phyloP scores from a whole-genome alignment of 2,888 invertebrate genomes.

The Drosophila ustulata region DNA sequence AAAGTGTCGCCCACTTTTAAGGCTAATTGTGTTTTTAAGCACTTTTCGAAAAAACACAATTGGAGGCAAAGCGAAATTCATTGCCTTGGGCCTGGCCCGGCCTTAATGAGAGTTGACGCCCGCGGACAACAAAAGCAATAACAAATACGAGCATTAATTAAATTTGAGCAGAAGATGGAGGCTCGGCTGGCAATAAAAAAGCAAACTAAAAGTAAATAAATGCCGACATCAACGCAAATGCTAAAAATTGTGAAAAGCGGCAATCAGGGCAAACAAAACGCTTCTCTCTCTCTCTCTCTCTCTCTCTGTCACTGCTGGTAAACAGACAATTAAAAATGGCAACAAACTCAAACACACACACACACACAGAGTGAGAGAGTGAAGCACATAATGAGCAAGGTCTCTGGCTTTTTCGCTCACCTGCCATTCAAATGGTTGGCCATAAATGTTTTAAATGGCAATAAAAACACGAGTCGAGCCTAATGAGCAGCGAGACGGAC shows the following conservation, averaged over 20 bases:
- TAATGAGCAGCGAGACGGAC: conserved; percentile 37
- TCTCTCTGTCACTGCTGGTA: conserved; percentile 26
- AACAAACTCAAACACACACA: conserved; percentile 36
- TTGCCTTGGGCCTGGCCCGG: conserved; percentile 16
- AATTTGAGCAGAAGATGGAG: conserved; percentile 39
- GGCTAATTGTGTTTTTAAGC: conserved; percentile 56
- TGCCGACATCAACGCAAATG: conserved; percentile 36
- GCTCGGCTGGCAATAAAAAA: conserved; percentile 26
- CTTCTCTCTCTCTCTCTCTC: not conserved
- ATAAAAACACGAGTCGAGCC: conserved; percentile 49
- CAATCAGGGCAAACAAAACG: conserved; percentile 47
- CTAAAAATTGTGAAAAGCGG: conserved; percentile 49
- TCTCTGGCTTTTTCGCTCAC: conserved; percentile 58
- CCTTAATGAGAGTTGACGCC: conserved; percentile 49
- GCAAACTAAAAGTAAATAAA: conserved; percentile 56
- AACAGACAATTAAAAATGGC: conserved; percentile 64
- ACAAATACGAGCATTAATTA: conserved; percentile 48
- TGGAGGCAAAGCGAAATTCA: conserved; percentile 16
- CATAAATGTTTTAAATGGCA: conserved; percentile 78
- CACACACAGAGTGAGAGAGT: not conserved
- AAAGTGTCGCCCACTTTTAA: conserved; percentile 23
- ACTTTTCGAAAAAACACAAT: conserved; percentile 48
- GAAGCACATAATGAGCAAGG: conserved; percentile 60
- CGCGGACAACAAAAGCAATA: conserved; percentile 21
- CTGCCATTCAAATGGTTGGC: conserved; percentile 70